phyloP scores from a whole-genome alignment of 2,113 vertebrate genomes.

The Dromiciops gliroides region DNA sequence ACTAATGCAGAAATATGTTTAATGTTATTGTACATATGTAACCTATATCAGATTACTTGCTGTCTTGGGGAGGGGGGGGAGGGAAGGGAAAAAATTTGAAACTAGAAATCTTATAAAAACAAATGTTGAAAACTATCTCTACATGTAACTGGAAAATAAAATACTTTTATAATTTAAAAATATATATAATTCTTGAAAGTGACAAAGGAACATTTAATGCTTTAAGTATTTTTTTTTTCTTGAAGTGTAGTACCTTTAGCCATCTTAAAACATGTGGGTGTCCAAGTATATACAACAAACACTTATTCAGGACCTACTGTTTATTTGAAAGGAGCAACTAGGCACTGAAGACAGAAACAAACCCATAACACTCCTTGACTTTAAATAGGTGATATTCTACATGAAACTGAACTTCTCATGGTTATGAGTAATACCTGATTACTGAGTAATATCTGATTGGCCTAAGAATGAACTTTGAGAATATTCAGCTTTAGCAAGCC shows the following conservation, averaged over 20 bases:
- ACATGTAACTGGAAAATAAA: too few species aligned
- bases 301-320: neutral
- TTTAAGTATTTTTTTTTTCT: neutral
- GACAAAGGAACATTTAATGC: neutral
- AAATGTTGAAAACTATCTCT: too few species aligned
- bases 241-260: constrained; percentile 2
- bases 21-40: too few species aligned
- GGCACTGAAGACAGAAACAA: neutral
- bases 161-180: too few species aligned
- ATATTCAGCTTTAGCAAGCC: neutral
- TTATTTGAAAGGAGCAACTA: neutral
- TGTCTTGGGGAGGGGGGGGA: too few species aligned
- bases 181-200: neutral
- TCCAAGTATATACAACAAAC: neutral
- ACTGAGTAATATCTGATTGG: too few species aligned
- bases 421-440: neutral
- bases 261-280: neutral
- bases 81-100: too few species aligned
- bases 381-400: neutral
- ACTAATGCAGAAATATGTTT: too few species aligned
- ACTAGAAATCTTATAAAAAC: too few species aligned
- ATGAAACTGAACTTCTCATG: neutral
- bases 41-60: too few species aligned
- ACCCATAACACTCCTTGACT: neutral
- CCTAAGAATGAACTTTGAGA: neutral